Percentiles rank a stretch among this genome's conserved stretches.
Conservation (phyloP, 2,797 vertebrate genomes). For the Smutsia gigantea region DNA sequence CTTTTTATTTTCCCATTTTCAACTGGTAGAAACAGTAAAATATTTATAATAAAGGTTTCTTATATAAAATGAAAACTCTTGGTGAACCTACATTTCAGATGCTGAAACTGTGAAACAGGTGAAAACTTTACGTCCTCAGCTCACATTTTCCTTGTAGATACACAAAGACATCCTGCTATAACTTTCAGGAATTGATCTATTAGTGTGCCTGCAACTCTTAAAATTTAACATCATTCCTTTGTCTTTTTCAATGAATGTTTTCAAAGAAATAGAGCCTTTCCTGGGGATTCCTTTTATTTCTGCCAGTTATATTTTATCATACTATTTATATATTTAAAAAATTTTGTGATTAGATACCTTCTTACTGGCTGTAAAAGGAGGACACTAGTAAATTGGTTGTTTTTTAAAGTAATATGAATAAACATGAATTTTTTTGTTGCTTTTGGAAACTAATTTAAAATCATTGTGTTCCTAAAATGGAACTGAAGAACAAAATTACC, state of each 20-base stretch:
- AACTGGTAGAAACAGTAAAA: neutral
- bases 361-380: neutral
- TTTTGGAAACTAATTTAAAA: slow-evolving; percentile 41
- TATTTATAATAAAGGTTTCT: neutral
- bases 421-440: slow-evolving; percentile 6
- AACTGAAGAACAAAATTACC: neutral
- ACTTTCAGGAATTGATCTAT: neutral
- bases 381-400: neutral
- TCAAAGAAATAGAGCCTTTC: slow-evolving; percentile 5
- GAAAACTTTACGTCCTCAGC: neutral
- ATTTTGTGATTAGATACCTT: neutral
- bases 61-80: neutral
- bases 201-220: neutral
- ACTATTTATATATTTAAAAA: neutral
- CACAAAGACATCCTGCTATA: neutral
- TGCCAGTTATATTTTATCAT: neutral
- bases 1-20: slow-evolving; percentile 24
- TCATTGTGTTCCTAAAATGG: neutral
- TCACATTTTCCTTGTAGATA: neutral
- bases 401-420: slow-evolving; percentile 18
- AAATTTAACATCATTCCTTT: neutral
- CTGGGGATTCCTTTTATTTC: slow-evolving; percentile 12
- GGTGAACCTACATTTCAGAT: neutral
- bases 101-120: neutral
- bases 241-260: neutral